Conservation (phyloP, 2,797 vertebrate genomes). For the Lates japonicus region DNA sequence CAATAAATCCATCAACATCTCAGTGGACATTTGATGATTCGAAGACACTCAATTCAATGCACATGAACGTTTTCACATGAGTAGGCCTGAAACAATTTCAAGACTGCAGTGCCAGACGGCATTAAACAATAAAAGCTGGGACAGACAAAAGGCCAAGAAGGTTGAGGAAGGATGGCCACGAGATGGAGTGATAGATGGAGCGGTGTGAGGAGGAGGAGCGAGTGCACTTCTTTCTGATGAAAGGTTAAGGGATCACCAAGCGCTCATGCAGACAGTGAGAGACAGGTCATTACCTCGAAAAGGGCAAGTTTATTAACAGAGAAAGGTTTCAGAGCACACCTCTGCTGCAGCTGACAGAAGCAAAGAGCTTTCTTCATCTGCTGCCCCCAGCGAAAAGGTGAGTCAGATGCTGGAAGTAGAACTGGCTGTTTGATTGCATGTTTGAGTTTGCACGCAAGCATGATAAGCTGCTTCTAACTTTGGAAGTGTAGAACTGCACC, state of each 20-base stretch:
- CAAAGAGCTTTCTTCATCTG: conserved; percentile 76
- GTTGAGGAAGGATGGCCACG: conserved; percentile 46
- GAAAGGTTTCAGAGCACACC: conserved; percentile 85
- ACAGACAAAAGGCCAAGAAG: conserved; percentile 56
- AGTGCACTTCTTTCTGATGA: conserved; percentile 76
- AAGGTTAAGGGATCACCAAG: conserved; percentile 85
- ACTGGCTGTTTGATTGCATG: conserved; percentile 22
- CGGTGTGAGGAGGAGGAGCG: conserved; percentile 41
- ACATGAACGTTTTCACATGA: conserved; percentile 54
- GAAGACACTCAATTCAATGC: conserved; percentile 31
- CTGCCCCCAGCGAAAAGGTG: conserved; percentile 63
- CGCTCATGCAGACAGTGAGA: conserved; percentile 76
- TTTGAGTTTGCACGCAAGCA: conserved; percentile 25
- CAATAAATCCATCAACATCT: conserved; percentile 70
- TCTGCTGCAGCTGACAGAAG: conserved; percentile 78
- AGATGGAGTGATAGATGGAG: conserved; percentile 76
- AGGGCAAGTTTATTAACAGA: conserved; percentile 89
- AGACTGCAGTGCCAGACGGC: conserved; percentile 41
- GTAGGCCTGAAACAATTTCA: conserved; percentile 52
- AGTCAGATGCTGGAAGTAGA: conserved; percentile 48
- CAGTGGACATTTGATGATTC: conserved; percentile 44
- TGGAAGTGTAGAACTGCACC: not conserved
- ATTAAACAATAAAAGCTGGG: conserved; percentile 64
- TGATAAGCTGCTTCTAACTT: conserved; percentile 16
- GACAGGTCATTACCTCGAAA: conserved; percentile 86